Base-by-base conservation (phyloP, 2,797 vertebrate genomes). In the Cygnus olor region DNA sequence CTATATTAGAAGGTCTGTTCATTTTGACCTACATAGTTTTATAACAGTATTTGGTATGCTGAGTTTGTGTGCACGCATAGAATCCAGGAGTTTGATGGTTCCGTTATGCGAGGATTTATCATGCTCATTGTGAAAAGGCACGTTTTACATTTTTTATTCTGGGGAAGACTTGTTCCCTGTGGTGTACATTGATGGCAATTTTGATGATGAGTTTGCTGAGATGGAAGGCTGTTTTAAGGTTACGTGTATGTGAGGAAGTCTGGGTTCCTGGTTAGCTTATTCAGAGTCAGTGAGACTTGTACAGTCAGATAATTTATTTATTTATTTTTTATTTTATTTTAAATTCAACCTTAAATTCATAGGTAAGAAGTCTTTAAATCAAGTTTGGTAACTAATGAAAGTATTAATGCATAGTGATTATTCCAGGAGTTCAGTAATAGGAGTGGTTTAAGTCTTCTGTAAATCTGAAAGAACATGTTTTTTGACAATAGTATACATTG, bases 141-240 rank as follows among this genome's bases (percentile, higher is more conserved):
- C 6, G 30, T 84, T 81, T 54, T 74, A n/a, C 12, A 2, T 84
- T 65, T 88, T 86, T 66, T 16, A 25, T 51, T 79, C 40, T 86
- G 24, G 30, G 28, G 42, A 74, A 89, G 63, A 72, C 69, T 74
- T 94, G 28, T 65, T 76, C 71, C 51, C 70, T 79, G 56, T 8
- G 25, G 18, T 25, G 14, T 57, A 58, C 61, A 24, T 58, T 83
- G 36, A 57, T 78, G 49, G 15, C 30, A 68, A 7, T 94, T 85
- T 80, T 8, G 12, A 54, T 74, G 28, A 74, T 58, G 24, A 69
- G 6, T 56, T n/a, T 72, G 54, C n/a, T 69, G 22, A 65, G 34
- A n/a, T 85, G 57, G 65, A 88, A 14, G 11, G 3, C 51, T 81
- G 6, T 78, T 93, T 86, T 90, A 84, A 88, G 54, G 40, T 86